These are phyloP conservation scores for Tetramorium alpestre DNA, from an alignment of 1,140 invertebrate species.

Conservation along the genomic window DNA sequence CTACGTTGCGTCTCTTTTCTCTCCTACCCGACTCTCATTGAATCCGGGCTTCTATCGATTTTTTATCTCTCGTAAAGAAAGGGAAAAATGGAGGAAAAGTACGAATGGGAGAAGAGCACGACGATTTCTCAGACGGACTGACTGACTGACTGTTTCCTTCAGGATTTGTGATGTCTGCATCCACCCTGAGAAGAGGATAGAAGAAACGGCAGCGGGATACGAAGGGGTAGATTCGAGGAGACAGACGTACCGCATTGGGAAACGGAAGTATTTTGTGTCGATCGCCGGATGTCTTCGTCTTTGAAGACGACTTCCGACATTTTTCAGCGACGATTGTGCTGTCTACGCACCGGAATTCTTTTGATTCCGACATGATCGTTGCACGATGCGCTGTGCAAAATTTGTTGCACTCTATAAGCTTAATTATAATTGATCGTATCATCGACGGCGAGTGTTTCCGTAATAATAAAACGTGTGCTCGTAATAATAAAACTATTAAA, in stretches of 20 bases:
- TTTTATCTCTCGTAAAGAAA: slow-evolving; percentile 49
- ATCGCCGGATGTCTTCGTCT: slow-evolving; percentile 78
- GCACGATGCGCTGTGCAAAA: not conserved
- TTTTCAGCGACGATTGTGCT: slow-evolving; percentile 22
- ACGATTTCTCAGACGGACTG: slow-evolving; percentile 19
- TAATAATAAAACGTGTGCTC: not conserved
- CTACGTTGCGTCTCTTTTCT: slow-evolving; percentile 28
- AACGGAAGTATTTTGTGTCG: slow-evolving; percentile 79
- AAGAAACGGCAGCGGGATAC: slow-evolving; percentile 30
- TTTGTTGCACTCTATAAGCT: too few species aligned
- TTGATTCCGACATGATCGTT: slow-evolving; percentile 16
- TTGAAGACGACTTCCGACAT: slow-evolving; percentile 69
- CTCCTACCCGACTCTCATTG: slow-evolving; percentile 58
- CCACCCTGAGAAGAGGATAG: not conserved
- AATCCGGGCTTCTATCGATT: slow-evolving; percentile 12
- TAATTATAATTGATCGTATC: not conserved
- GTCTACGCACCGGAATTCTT: not conserved
- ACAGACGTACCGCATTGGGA: slow-evolving; percentile 55
- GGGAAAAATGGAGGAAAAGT: not conserved
- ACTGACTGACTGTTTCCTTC: slow-evolving; percentile 53
- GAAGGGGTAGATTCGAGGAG: slow-evolving; percentile 2
- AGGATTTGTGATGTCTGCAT: slow-evolving; percentile 42
- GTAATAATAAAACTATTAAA: not conserved
- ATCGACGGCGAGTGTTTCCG: not conserved
- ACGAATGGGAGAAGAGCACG: not conserved